Base-by-base conservation (phyloP, 2,797 vertebrate genomes). In the Adelosebastes latens region DNA sequence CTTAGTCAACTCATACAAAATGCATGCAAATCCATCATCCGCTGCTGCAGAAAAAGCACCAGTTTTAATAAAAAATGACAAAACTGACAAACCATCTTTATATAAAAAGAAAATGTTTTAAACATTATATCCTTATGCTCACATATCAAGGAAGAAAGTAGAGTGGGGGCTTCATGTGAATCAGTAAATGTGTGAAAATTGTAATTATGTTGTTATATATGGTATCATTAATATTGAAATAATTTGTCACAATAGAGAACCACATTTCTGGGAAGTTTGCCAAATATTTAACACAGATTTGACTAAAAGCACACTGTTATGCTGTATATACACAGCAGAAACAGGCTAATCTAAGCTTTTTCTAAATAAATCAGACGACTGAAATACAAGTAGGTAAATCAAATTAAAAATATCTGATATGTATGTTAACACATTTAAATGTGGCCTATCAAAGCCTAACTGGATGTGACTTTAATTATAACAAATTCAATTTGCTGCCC, bases 381-480 rank as follows among this genome's bases (percentile, higher is more conserved):
- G 12, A 85, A 76, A 81, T 9, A 65, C 31, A 4, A 60, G 36
- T 46, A 58, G n/a, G 24, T 25, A 55, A 39, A 24, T 53, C 25
- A 12, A 31, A 56, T 52, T 59, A 62, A 62, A 64, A 72, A 75
- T 71, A 62, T 64, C 22, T n/a, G 25, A 64, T n/a, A 59, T 55
- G 55, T 60, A 42, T 53, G 29, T 36, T 31, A 69, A 62, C 61
- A 72, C 24, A 68, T 67, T 77, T 39, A 49, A 77, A 80, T 72
- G 20, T 36, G 24, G 62, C 77, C 49, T 6, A 29, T 58, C 8
- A 59, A 65, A 72, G n/a, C 39, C 18, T 78, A 61, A 84, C 13
- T 55, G 32, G 55, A 80, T 71, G 16, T 27, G 59, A 77, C 68
- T 78, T 55, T 56, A 83, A 83, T 72, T 78, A 56, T 25, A 78